Conservation (phyloP, 2,888 invertebrate genomes). For the Xylophagus ater region DNA sequence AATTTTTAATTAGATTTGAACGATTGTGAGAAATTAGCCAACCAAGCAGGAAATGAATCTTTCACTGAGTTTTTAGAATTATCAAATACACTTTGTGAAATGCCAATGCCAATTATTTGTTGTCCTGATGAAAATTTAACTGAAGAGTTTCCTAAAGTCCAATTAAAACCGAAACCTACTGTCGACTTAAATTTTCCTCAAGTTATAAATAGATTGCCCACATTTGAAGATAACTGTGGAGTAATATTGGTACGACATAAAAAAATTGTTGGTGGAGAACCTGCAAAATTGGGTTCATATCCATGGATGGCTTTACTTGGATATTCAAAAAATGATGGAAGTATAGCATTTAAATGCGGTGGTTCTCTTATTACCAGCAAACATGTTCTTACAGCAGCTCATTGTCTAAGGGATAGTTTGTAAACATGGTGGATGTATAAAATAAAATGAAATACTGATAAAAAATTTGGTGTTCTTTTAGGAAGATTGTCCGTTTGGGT, state of each 20-base stretch:
- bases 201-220: slow-evolving; percentile 26
- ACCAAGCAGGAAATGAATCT: slow-evolving; percentile 22
- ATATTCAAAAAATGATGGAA: slow-evolving; percentile 45
- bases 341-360: slow-evolving; percentile 34
- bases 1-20: too few species aligned
- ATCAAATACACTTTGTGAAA: slow-evolving; percentile 28
- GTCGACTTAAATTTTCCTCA: too few species aligned
- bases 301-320: slow-evolving; percentile 72
- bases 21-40: too few species aligned
- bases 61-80: slow-evolving; percentile 24
- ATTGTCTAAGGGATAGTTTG: slow-evolving; percentile 30
- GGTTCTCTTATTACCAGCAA: slow-evolving; percentile 45
- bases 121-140: too few species aligned
- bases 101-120: slow-evolving; percentile 24
- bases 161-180: too few species aligned
- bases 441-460: slow-evolving; percentile 1
- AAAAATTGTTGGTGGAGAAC: slow-evolving; percentile 65
- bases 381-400: slow-evolving; percentile 59
- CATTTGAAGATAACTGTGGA: slow-evolving; percentile 49
- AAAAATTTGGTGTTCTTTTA: slow-evolving; percentile 28
- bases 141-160: too few species aligned
- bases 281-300: slow-evolving; percentile 58
- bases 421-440: slow-evolving; percentile 21
- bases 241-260: too few species aligned
- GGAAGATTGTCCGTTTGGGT: slow-evolving; percentile 60